Percentiles rank a stretch among this genome's conserved stretches.
Conservation (phyloP, 1,140 invertebrate genomes). For the Hydropsyche tenuis region DNA sequence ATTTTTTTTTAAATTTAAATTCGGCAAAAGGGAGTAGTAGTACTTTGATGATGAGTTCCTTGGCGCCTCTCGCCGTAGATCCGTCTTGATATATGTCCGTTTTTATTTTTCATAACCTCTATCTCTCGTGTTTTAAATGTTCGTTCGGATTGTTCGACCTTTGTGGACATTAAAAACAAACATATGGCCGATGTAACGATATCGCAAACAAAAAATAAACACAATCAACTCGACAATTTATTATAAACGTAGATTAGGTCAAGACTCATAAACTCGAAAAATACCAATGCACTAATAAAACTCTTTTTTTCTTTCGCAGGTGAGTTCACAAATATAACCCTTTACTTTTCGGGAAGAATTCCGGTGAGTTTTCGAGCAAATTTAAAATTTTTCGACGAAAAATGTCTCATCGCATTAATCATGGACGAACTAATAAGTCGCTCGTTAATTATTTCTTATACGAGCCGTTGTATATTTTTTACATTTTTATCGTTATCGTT, state of each 20-base stretch:
- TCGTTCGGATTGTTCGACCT: neutral
- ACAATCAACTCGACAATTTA: neutral
- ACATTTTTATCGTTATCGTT: neutral
- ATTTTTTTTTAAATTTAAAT: too few species aligned
- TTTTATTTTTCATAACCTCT: conserved; percentile 41
- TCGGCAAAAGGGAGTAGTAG: conserved; percentile 9
- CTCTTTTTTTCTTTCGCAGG: conserved; percentile 24
- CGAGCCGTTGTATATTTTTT: conserved; percentile 5
- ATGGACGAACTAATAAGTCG: conserved; percentile 11
- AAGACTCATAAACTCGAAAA: too few species aligned
- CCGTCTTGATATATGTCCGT: conserved; percentile 42
- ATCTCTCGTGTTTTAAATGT: conserved; percentile 38
- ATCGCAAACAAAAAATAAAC: neutral
- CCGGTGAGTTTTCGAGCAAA: neutral
- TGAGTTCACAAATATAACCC: conserved; percentile 3
- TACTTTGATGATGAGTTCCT: conserved; percentile 16
- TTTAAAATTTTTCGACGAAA: neutral
- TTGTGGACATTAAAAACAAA: conserved; percentile 31
- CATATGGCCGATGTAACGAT: conserved; percentile 35
- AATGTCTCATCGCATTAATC: neutral
- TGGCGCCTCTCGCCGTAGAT: conserved; percentile 37
- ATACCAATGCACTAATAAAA: neutral
- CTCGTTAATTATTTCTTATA: conserved; percentile 16
- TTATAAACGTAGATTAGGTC: too few species aligned
- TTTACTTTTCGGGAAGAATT: neutral